phyloP scores from a whole-genome alignment of 2,797 vertebrate species.

The Chloroceryle inda region DNA sequence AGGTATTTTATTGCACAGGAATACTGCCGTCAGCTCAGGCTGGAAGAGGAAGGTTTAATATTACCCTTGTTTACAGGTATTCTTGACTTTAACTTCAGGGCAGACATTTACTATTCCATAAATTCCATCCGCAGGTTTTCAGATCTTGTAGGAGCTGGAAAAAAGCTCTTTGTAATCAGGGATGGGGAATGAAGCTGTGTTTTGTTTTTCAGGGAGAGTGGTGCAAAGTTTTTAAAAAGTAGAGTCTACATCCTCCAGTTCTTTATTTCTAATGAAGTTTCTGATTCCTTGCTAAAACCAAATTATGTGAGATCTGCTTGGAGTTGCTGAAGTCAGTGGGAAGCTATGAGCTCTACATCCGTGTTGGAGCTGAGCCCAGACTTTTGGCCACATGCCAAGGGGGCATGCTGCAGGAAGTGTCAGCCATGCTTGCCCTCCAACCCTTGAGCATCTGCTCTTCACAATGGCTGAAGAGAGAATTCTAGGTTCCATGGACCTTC shows the following conservation, averaged over 20 bases:
- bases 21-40: neutral
- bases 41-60: neutral
- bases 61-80: neutral
- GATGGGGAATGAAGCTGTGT: neutral
- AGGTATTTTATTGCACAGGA: neutral
- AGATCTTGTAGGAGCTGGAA: neutral
- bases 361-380: slow-evolving; percentile 32
- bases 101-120: neutral
- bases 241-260: neutral
- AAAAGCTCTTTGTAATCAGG: neutral
- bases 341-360: neutral
- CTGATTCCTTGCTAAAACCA: slow-evolving; percentile 13
- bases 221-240: neutral
- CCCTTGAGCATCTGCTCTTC: slow-evolving; percentile 16
- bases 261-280: slow-evolving; percentile 15
- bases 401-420: neutral
- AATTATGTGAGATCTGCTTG: neutral
- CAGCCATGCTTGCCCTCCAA: neutral
- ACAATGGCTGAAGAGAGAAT: neutral
- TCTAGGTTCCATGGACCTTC: neutral
- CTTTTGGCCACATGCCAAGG: neutral
- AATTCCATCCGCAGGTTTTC: neutral
- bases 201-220: neutral
- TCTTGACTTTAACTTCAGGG: slow-evolving; percentile 18
- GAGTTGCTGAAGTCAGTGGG: slow-evolving; percentile 13